These are phyloP conservation scores for Petrocephalus schoutedeni DNA, from an alignment of 2,797 vertebrate genomes.

Conservation along the genomic window DNA sequence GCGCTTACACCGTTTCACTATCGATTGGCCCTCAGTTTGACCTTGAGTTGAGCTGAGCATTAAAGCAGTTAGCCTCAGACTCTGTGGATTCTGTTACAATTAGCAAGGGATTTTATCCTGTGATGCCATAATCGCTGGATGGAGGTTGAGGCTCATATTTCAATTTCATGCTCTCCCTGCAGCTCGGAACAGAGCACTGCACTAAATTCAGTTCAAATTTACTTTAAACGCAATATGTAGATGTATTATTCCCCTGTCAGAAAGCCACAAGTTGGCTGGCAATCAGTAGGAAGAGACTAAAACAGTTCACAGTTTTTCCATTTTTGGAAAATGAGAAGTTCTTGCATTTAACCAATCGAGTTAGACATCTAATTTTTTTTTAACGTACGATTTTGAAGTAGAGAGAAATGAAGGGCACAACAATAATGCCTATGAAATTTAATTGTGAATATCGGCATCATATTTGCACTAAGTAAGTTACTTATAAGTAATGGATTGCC, in stretches of 20 bases:
- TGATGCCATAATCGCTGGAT: conserved; percentile 43
- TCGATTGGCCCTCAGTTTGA: conserved; percentile 60
- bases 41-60: conserved; percentile 64
- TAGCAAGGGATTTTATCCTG: conserved; percentile 66
- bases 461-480: neutral
- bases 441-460: neutral
- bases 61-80: conserved; percentile 57
- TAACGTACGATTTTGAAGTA: neutral
- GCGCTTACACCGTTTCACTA: conserved; percentile 41
- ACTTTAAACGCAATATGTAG: conserved; percentile 23
- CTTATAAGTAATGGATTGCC: neutral
- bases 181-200: conserved; percentile 30
- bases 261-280: conserved; percentile 22
- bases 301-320: neutral
- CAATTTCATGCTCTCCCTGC: conserved; percentile 40
- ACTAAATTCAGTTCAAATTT: conserved; percentile 26
- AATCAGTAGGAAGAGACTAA: neutral
- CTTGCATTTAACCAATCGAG: neutral
- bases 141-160: conserved; percentile 54
- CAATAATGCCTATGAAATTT: neutral
- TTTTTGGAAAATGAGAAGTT: neutral
- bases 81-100: conserved; percentile 70
- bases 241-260: conserved; percentile 13
- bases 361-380: neutral
- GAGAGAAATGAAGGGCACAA: neutral